A percentile compares a stretch with the other conserved stretches of the same genome.
phyloP scores from a whole-genome alignment of 1,140 invertebrate genomes.

The Eupeodes corollae region DNA sequence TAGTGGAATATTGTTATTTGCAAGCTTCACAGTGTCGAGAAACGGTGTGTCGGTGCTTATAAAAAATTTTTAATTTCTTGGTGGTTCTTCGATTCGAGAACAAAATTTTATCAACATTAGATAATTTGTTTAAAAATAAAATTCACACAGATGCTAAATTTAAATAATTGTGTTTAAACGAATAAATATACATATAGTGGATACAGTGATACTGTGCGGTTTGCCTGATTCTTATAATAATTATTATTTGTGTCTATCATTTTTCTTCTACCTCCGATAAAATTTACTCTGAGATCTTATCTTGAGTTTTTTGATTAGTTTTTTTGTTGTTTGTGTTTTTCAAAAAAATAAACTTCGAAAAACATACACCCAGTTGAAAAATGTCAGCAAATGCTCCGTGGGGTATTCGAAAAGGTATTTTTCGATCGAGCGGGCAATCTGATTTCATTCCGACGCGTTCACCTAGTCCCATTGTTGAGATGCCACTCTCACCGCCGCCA shows the following conservation, averaged over 20 bases:
- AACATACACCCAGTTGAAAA: not conserved
- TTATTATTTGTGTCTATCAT: no score
- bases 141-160: no score
- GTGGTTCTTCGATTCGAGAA: not conserved
- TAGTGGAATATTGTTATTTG: no score
- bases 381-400: constrained; percentile 48
- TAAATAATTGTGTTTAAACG: no score
- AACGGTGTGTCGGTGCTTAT: no score
- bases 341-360: not conserved
- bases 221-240: no score
- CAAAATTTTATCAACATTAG: not conserved
- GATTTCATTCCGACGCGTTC: constrained; percentile 32
- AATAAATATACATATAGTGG: not conserved
- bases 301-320: no score
- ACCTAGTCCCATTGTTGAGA: constrained; percentile 33
- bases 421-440: constrained; percentile 41
- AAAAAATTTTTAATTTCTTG: not conserved
- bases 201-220: not conserved
- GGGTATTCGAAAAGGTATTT: constrained; percentile 52
- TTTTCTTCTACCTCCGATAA: no score
- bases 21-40: no score
- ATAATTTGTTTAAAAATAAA: not conserved
- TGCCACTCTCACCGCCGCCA: constrained; percentile 37
- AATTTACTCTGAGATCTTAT: no score
- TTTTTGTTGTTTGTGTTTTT: no score